These are phyloP conservation scores for Pogonomyrmex californicus DNA, from an alignment of 1,140 invertebrate species.

Conservation along the genomic window DNA sequence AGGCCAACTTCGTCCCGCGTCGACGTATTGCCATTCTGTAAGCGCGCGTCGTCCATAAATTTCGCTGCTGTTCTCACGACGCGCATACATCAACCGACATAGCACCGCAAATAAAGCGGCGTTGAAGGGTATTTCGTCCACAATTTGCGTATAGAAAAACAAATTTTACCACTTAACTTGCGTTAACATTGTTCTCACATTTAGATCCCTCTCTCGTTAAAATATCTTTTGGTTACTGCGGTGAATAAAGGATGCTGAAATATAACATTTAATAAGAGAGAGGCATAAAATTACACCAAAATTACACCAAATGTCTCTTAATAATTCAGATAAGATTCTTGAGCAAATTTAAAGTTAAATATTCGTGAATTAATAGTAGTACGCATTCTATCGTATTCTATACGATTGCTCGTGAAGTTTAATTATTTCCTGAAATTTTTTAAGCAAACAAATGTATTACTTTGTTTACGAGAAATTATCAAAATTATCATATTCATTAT, in stretches of 20 bases:
- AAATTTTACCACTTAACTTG: conserved; percentile 36
- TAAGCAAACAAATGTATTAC: background rate
- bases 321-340: background rate
- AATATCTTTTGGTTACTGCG: background rate
- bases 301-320: background rate
- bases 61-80: conserved; percentile 35
- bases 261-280: conserved; percentile 12
- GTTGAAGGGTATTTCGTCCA: conserved; percentile 32
- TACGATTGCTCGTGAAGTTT: background rate
- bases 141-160: conserved; percentile 42
- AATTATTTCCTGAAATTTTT: background rate
- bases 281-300: background rate
- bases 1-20: conserved; percentile 51
- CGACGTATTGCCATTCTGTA: conserved; percentile 38
- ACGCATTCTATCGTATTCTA: background rate
- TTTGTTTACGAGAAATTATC: background rate
- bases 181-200: conserved; percentile 4
- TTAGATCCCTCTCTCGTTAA: background rate
- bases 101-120: conserved; percentile 51
- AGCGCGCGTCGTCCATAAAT: conserved; percentile 51
- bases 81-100: conserved; percentile 52
- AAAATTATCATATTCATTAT: background rate
- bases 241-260: background rate
- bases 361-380: background rate
- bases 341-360: conserved; percentile 7